Evolutionary conservation across 2,888 invertebrate species (phyloP).

Genomic region (Chymomyza amoena): DNA sequence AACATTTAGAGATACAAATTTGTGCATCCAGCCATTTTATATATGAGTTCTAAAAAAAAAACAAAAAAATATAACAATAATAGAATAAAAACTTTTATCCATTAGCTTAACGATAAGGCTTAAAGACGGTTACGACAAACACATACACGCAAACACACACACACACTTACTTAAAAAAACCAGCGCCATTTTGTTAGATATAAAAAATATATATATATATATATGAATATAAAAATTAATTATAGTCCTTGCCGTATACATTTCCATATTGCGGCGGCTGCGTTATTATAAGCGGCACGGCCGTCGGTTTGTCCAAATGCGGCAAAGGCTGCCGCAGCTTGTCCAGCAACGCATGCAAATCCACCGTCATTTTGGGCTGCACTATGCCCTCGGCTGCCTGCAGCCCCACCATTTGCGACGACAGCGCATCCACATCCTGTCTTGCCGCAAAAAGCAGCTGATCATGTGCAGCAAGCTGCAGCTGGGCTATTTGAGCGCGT

Average conservation of each 20-base stretch:
- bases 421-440: slow-evolving; percentile 78
- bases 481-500: slow-evolving; percentile 77
- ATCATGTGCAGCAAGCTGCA: slow-evolving; percentile 78
- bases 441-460: slow-evolving; percentile 78
- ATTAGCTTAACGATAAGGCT: background rate
- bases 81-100: background rate
- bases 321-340: slow-evolving; percentile 73
- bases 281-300: slow-evolving; percentile 67
- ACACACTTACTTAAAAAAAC: background rate
- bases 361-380: slow-evolving; percentile 66
- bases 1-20: slow-evolving; percentile 26
- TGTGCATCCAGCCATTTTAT: slow-evolving; percentile 13
- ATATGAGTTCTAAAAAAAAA: background rate
- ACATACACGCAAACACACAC: background rate
- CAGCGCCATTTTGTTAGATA: background rate
- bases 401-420: slow-evolving; percentile 77
- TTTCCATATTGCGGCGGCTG: slow-evolving; percentile 18
- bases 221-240: background rate
- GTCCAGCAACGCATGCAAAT: slow-evolving; percentile 66
- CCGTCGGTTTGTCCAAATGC: slow-evolving; percentile 67
- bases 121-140: background rate
- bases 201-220: slow-evolving; percentile 22
- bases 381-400: slow-evolving; percentile 77
- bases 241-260: too few species aligned
- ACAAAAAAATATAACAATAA: too few species aligned